Base-by-base conservation (phyloP, 2,888 invertebrate genomes). In the Dastarcus helophoroides region DNA sequence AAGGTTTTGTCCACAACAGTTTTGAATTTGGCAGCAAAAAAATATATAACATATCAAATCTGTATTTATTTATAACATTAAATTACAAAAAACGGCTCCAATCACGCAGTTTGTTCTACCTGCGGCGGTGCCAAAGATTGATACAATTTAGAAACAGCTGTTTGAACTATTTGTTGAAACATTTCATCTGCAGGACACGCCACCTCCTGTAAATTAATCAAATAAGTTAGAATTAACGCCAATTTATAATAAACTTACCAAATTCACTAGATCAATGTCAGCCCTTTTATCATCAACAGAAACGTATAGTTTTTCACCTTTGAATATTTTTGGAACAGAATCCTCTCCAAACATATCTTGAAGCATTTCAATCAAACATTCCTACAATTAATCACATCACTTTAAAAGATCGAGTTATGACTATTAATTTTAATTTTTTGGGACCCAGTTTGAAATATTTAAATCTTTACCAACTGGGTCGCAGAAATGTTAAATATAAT, bases 311-410 rank as follows among this genome's bases (percentile, higher is more conserved):
- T 79, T 76, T 50, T 94, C 91, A 0, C 89, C 90, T 57, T 88
- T 86, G 57, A 91, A 88, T 54, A 91, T 79, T 65, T 93, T 93
- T 6, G 89, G 89, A 23, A 94, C 86, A 0, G 90, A 80, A 47
- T 83, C 86, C 47, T 89, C 84, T 0, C 95, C 95, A 64, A 93
- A 95, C 81, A 95, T 94, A 53, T 95, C 94, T 51, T 82, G 79
- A 14, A 90, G 38, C 76, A 86, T 84, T 60, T 89, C 89, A 42
- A 89, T 79, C 14, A 88, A 69, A 51, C 88, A 89, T 59, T 88
- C 88, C 71, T 78, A 55, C 2, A 54, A 55, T 22, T 41, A 38
- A 28, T 38, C 3, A 5, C 13, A 16, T 15, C 29, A 7, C n/a
- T n/a, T n/a, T n/a, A n/a, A n/a, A n/a, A n/a, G n/a, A n/a, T n/a